Percentiles rank a stretch among this genome's conserved stretches.
Conservation (phyloP, 2,888 invertebrate genomes). For the Allophyes oxyacanthae region DNA sequence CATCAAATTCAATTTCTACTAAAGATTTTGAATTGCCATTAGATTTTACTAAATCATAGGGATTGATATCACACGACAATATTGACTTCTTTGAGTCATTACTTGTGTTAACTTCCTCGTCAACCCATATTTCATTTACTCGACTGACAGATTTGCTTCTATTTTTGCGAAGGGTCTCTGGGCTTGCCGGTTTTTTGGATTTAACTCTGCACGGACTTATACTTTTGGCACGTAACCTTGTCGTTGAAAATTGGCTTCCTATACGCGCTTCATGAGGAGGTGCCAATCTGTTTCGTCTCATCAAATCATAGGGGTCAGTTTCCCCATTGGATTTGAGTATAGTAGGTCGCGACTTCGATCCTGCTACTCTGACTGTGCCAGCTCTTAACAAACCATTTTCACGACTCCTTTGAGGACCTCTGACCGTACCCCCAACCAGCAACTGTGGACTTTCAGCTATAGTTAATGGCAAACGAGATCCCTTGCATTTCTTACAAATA, state of each 20-base stretch:
- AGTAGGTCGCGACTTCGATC: constrained; percentile 90
- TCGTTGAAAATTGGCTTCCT: constrained; percentile 86
- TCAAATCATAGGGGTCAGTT: constrained; percentile 94
- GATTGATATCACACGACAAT: constrained; percentile 95
- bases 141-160: constrained; percentile 86
- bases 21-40: constrained; percentile 82
- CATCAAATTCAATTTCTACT: constrained; percentile 87
- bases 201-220: constrained; percentile 89
- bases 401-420: constrained; percentile 85
- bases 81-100: constrained; percentile 91
- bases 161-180: constrained; percentile 78
- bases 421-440: constrained; percentile 90
- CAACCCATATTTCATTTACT: constrained; percentile 84
- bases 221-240: constrained; percentile 87
- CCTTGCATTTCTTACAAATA: constrained; percentile 95
- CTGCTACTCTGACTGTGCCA: constrained; percentile 91
- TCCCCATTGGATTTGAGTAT: constrained; percentile 90
- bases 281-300: constrained; percentile 93
- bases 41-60: constrained; percentile 93
- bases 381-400: constrained; percentile 87
- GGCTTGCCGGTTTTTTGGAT: constrained; percentile 82
- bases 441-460: constrained; percentile 89
- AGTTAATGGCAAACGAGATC: constrained; percentile 93
- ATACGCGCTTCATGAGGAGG: constrained; percentile 90
- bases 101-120: constrained; percentile 71